phyloP scores from a whole-genome alignment of 2,113 vertebrate species.

The Dasyornis broadbenti region DNA sequence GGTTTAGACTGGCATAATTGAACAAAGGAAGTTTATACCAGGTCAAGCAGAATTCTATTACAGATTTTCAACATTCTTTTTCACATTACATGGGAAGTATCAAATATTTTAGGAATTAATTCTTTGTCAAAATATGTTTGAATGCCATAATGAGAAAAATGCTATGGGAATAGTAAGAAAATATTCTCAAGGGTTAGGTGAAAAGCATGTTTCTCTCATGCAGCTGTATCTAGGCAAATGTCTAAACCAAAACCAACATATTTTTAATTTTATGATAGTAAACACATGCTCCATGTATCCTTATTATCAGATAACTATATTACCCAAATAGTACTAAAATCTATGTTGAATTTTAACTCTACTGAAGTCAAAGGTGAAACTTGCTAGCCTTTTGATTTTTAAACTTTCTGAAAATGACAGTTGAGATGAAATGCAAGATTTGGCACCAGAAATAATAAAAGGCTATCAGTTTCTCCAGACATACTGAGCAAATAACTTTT shows the following conservation, averaged over 20 bases:
- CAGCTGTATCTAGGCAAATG: background rate
- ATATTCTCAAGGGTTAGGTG: background rate
- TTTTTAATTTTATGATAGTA: background rate
- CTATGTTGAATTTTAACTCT: background rate
- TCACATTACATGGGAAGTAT: background rate
- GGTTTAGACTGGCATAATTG: background rate
- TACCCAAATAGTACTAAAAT: background rate
- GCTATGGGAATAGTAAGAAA: background rate
- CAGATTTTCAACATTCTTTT: background rate
- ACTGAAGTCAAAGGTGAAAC: background rate
- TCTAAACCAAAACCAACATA: background rate
- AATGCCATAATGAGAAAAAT: background rate
- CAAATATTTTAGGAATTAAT: background rate
- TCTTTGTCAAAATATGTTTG: background rate
- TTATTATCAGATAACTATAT: background rate
- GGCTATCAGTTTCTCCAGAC: background rate
- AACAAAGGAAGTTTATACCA: background rate
- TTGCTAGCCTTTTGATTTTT: background rate
- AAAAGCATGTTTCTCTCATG: background rate
- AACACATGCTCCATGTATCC: background rate
- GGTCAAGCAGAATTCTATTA: background rate
- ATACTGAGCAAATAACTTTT: background rate
- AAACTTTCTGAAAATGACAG: background rate
- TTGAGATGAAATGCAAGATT: background rate
- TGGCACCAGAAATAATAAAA: background rate